Conservation (phyloP, 2,797 vertebrate genomes). For the Poecilia gillii region DNA sequence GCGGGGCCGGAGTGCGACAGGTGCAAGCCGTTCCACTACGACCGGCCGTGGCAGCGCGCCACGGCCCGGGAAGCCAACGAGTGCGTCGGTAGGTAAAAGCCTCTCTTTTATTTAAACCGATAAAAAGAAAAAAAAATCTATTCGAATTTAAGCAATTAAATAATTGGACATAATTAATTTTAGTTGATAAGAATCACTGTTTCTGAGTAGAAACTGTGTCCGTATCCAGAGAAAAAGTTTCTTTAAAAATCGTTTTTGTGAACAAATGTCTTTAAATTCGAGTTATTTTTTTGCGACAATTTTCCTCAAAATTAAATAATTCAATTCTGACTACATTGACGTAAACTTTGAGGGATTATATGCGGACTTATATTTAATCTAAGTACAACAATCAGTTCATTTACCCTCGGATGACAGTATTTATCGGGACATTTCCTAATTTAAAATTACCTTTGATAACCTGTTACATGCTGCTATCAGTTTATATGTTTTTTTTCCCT, state of each 20-base stretch:
- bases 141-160: neutral
- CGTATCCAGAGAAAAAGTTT: neutral
- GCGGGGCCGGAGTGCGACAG: slow-evolving; percentile 97
- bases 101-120: neutral
- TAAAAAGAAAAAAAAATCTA: neutral
- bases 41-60: slow-evolving; percentile 98
- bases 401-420: neutral
- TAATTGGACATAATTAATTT: neutral
- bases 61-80: slow-evolving; percentile 97
- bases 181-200: neutral
- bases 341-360: neutral
- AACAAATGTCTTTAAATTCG: neutral
- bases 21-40: slow-evolving; percentile 99
- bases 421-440: neutral
- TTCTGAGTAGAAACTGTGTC: neutral
- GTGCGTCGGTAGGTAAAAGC: slow-evolving; percentile 91
- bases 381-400: neutral
- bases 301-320: neutral
- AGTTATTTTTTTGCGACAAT: neutral
- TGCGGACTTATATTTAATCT: neutral
- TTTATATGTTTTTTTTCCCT: no score
- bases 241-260: neutral
- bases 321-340: neutral
- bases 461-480: neutral
- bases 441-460: neutral